phyloP scores from a whole-genome alignment of 2,888 invertebrate genomes.

The Pyrocoelia pectoralis region DNA sequence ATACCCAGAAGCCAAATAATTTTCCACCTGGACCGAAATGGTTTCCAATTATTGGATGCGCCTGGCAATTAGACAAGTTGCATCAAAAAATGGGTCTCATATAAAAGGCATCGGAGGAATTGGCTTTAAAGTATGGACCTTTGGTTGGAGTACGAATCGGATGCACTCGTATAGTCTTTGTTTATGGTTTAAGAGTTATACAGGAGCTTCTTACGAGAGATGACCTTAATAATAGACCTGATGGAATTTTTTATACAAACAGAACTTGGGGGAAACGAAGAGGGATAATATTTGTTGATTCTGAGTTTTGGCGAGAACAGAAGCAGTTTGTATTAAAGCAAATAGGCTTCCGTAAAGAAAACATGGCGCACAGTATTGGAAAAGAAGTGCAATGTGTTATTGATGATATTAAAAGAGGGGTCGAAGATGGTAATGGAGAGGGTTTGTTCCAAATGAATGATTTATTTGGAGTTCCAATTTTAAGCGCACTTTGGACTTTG shows the following conservation, averaged over 20 bases:
- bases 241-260: slow-evolving; percentile 77
- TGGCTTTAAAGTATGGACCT: slow-evolving; percentile 68
- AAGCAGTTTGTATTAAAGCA: slow-evolving; percentile 79
- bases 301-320: slow-evolving; percentile 71
- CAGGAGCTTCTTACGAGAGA: slow-evolving; percentile 80
- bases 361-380: no score
- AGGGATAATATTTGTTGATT: slow-evolving; percentile 75
- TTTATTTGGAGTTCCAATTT: no score
- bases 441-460: slow-evolving; percentile 76
- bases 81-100: slow-evolving; percentile 74
- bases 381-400: slow-evolving; percentile 75
- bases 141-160: slow-evolving; percentile 80
- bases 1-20: slow-evolving; percentile 76
- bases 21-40: slow-evolving; percentile 86
- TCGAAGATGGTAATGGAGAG: no score
- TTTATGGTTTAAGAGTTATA: slow-evolving; percentile 72
- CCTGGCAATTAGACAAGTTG: slow-evolving; percentile 68
- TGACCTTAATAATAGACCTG: slow-evolving; percentile 79
- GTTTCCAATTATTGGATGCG: slow-evolving; percentile 80
- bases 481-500: no score
- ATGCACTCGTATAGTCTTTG: slow-evolving; percentile 76
- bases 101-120: slow-evolving; percentile 70
- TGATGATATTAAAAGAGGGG: slow-evolving; percentile 61
- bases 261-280: slow-evolving; percentile 79
- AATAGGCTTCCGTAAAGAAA: slow-evolving; percentile 81